Evolutionary conservation across 2,888 invertebrate species (phyloP), one percentile per base, ranked within the genome.

Genomic region (Ryuthela nishihirai): DNA sequence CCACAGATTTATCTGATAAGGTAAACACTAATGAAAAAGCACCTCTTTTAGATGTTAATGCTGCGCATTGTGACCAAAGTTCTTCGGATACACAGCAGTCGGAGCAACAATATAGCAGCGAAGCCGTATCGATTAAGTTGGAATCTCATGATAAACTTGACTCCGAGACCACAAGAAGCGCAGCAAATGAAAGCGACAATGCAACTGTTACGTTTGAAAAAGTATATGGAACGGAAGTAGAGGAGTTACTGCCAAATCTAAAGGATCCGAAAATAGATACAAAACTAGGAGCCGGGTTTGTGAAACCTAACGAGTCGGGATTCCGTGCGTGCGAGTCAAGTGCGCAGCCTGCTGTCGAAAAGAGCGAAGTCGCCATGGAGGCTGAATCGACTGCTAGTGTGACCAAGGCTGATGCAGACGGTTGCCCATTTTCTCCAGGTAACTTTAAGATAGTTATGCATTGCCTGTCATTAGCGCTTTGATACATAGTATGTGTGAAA

Each of bases 351-450:
- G 52, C 52, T 40, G 48, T 48, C 26, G n/a, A n/a, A n/a, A 52
- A 52, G 52, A 36, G 15, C 46, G 56, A 58, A 52, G 56, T 58
- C 56, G 56, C 56, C 56, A 58, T 58, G 56, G 56, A 58, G 46
- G 46, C 50, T 45, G 50, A 58, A 52, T 47, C 50, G 41, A 46
- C 52, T 26, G 56, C 50, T 43, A 58, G 46, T 46, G 41, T 36
- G 24, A 38, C 46, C 15, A 52, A 58, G 32, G 41, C 46, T 20
- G 46, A 38, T n/a, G n/a, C n/a, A 40, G 44, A 32, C 32, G 52
- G 46, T 18, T 58, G 56, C 35, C 56, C 56, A 46, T 58, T 50
- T 58, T 41, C 56, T 24, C 46, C 56, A 58, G 56, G 56, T 58
- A 46, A 17, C 17, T 38, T 18, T n/a, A n/a, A n/a, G n/a, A n/a